Conservation (phyloP, 2,797 vertebrate species). For the Leptoclinus maculatus region DNA sequence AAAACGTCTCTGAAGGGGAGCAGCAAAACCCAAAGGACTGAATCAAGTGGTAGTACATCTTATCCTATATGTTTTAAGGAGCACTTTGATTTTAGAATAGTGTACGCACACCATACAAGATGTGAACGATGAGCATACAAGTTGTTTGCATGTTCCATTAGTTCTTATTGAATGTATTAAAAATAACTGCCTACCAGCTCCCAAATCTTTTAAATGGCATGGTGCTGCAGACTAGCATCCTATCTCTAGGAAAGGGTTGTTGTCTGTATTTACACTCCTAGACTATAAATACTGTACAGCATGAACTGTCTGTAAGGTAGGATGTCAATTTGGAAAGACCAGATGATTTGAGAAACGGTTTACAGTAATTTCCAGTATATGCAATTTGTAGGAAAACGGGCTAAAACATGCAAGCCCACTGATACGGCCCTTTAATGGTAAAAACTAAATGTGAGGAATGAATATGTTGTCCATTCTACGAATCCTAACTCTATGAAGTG, state of each 20-base stretch:
- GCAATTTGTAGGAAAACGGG: not conserved
- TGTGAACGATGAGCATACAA: not conserved
- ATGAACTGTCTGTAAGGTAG: not conserved
- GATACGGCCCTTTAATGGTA: not conserved
- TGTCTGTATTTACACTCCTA: not conserved
- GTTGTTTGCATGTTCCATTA: not conserved
- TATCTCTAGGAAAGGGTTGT: not conserved
- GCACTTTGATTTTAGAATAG: not conserved
- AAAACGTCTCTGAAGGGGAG: constrained; percentile 4
- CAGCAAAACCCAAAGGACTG: not conserved
- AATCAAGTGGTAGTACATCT: not conserved
- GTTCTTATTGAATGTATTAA: not conserved
- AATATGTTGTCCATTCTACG: constrained; percentile 42
- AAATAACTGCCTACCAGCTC: not conserved
- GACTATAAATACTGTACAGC: not conserved
- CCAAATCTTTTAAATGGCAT: not conserved
- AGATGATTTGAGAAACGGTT: not conserved
- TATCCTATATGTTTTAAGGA: not conserved
- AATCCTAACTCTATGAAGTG: constrained; percentile 43
- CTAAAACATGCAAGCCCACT: not conserved
- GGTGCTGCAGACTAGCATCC: not conserved
- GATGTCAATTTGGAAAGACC: not conserved
- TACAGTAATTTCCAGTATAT: not conserved
- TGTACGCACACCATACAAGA: not conserved
- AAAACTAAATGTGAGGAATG: not conserved